These are phyloP conservation scores for Entomobrya multifasciata DNA, from an alignment of 2,888 invertebrate genomes.

Conservation along the genomic window DNA sequence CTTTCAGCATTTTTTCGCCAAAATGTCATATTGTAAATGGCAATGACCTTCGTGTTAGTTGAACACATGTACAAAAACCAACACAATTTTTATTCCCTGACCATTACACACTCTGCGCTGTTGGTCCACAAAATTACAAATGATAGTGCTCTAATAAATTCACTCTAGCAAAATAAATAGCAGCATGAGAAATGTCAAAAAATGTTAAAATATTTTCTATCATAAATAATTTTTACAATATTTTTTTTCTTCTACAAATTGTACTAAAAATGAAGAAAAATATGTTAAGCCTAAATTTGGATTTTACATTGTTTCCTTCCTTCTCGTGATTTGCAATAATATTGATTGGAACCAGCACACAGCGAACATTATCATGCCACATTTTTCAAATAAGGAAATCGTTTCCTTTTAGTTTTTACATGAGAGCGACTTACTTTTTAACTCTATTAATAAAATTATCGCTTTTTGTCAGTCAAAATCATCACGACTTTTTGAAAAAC, in stretches of 20 bases:
- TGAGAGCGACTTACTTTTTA: slow-evolving; percentile 22
- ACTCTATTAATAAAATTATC: slow-evolving; percentile 37
- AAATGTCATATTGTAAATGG: slow-evolving; percentile 52
- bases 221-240: slow-evolving; percentile 45
- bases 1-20: slow-evolving; percentile 46
- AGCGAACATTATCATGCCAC: slow-evolving; percentile 1
- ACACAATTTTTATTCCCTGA: slow-evolving; percentile 3
- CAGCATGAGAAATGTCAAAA: slow-evolving; percentile 58
- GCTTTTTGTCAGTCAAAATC: slow-evolving; percentile 50
- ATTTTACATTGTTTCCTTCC: slow-evolving; percentile 36
- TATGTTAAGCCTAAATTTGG: slow-evolving; percentile 41
- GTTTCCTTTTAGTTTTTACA: slow-evolving; percentile 47
- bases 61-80: slow-evolving; percentile 47
- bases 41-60: slow-evolving; percentile 66
- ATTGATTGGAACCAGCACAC: background rate
- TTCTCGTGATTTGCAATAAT: background rate
- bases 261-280: background rate
- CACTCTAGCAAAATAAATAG: slow-evolving; percentile 49
- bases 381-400: slow-evolving; percentile 70
- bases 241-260: slow-evolving; percentile 10
- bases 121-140: too few relatives aligned
- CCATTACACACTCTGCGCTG: background rate
- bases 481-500: slow-evolving; percentile 67
- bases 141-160: slow-evolving; percentile 57
- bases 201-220: slow-evolving; percentile 48